Base-by-base conservation (phyloP, 2,888 invertebrate species). In the Xylophagus ater region DNA sequence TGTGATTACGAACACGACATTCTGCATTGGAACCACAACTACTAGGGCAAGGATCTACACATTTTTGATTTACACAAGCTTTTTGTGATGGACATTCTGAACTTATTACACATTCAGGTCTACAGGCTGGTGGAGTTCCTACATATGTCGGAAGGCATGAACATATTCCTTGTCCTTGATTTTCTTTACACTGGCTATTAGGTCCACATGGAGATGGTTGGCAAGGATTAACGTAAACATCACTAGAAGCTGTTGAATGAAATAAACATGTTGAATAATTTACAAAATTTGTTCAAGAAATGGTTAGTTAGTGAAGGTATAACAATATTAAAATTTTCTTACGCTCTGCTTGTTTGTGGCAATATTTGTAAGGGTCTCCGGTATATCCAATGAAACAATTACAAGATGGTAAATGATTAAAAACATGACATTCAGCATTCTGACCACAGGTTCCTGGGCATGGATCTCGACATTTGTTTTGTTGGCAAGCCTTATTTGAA, bases 191-290 rank as follows among this genome's bases (percentile, higher is more conserved):
- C 49, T 76, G 67, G 36, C 83, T 76, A 54, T 85, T 83, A 9
- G 81, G 74, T 9, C 85, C 85, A 54, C 86, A 86, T 1, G 85
- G 85, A n/a, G 80, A 78, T 19, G 86, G 86, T 18, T 71, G 62
- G 52, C 81, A 81, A 10, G 76, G 76, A 51, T 74, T 69, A 5
- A 47, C 49, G 4, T 49, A 46, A 8, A 45, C 43, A 29, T 59
- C 54, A 53, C 60, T 44, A 30, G 54, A 56, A 8, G 51, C 48
- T 41, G 45, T 28, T 49, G 43, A 40, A 18, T n/a, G 21, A 33
- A 21, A 10, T 7, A 26, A 18, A 20, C 7, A 34, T 4, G 5
- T 9, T 14, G 17, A 24, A 15, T 9, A 17, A 34, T 18, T 2
- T n/a, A n/a, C 2, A 13, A 73, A 60, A 53, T 82, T 82, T 8